A percentile compares a stretch with the other conserved stretches of the same genome.
Evolutionary conservation across 2,888 invertebrate species (phyloP).

Genomic region (Coenonympha glycerion): DNA sequence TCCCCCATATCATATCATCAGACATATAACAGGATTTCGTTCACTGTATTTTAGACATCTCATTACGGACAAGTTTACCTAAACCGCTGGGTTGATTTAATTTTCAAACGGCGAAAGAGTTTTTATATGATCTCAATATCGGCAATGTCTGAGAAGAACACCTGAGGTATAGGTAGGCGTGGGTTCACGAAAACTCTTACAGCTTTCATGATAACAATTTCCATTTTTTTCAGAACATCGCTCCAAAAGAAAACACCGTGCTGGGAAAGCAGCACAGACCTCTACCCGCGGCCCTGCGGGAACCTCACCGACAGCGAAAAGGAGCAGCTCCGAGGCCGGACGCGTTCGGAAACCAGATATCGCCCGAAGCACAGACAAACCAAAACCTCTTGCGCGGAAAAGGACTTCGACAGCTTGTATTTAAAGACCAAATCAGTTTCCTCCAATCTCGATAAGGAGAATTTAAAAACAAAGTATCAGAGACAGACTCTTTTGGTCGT

Average conservation of each 20-base stretch:
- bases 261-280: constrained; percentile 88
- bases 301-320: constrained; percentile 89
- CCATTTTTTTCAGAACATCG: constrained; percentile 52
- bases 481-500: constrained; percentile 83
- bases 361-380: constrained; percentile 55
- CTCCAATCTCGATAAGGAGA: constrained; percentile 49
- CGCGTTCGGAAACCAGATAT: constrained; percentile 82
- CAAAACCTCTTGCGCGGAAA: constrained; percentile 78
- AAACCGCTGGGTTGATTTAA: no score
- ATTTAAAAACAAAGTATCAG: constrained; percentile 44
- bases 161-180: no score
- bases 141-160: no score
- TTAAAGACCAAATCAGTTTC: constrained; percentile 71
- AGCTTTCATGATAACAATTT: background rate
- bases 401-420: constrained; percentile 83
- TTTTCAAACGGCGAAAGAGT: no score
- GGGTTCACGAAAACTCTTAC: no score
- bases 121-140: no score
- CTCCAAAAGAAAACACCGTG: constrained; percentile 79
- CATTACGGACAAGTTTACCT: no score
- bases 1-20: no score
- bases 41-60: no score
- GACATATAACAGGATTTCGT: no score
- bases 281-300: constrained; percentile 86
- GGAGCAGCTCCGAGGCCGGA: constrained; percentile 76